Evolutionary conservation across 1,140 invertebrate species (phyloP).

Genomic region (Ditylenchus dipsaci): DNA sequence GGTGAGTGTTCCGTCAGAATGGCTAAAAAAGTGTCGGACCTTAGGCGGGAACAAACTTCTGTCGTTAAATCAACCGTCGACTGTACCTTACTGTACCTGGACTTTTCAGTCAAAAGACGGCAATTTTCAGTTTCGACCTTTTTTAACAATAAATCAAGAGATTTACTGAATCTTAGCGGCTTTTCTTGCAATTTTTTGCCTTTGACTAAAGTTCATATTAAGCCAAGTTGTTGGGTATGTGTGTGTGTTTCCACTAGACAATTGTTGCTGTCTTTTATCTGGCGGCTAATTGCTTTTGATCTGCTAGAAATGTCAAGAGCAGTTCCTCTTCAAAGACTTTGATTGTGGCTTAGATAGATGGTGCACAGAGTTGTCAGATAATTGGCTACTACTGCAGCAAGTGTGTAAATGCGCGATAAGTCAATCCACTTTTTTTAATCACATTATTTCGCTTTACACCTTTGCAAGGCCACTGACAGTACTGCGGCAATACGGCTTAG

Average conservation of each 20-base stretch:
- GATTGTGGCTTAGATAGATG: conserved; percentile 5
- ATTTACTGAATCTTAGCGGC: no score
- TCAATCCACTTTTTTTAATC: conserved; percentile 3
- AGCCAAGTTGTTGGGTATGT: background rate
- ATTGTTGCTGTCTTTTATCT: background rate
- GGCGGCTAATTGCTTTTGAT: background rate
- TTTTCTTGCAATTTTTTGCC: no score
- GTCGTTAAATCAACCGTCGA: no score
- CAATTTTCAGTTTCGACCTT: no score
- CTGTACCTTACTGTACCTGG: no score
- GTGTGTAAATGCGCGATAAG: conserved; percentile 3
- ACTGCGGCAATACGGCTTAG: background rate
- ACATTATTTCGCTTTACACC: conserved; percentile 13
- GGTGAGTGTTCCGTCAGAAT: no score
- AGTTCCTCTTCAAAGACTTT: conserved; percentile 9
- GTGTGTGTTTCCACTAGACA: background rate
- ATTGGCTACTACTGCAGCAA: background rate
- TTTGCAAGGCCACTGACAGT: background rate
- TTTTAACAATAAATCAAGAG: no score
- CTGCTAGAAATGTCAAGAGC: conserved; percentile 2
- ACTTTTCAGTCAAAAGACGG: no score
- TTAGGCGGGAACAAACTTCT: no score
- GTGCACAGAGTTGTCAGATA: background rate
- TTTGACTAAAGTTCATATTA: background rate
- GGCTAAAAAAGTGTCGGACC: no score